Percentiles rank a stretch among this genome's conserved stretches.
Evolutionary conservation across 2,797 vertebrate genomes (phyloP).

Genomic region (Ciconia nigra): DNA sequence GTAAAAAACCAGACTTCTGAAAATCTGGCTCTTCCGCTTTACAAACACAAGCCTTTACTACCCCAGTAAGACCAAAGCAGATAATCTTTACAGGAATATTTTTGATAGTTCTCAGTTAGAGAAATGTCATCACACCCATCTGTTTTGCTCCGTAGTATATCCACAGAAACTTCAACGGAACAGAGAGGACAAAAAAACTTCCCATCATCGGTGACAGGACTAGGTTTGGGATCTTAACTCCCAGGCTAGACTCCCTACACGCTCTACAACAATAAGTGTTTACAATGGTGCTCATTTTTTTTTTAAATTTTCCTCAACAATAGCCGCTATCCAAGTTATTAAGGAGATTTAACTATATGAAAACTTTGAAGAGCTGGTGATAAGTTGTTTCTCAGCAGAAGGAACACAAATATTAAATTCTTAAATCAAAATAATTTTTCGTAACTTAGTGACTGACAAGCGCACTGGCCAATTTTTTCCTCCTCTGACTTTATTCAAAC

Average conservation of each 20-base stretch:
- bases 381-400: background rate
- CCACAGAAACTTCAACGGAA: background rate
- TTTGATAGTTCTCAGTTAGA: background rate
- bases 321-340: background rate
- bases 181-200: background rate
- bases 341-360: background rate
- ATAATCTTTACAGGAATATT: constrained; percentile 11
- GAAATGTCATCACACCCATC: constrained; percentile 8
- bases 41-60: background rate
- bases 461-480: background rate
- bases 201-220: background rate
- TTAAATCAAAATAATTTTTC: background rate
- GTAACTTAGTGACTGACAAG: background rate
- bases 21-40: background rate
- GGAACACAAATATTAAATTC: background rate
- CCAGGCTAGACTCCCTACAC: background rate
- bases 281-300: background rate
- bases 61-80: background rate
- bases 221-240: background rate
- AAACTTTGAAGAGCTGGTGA: background rate
- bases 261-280: background rate
- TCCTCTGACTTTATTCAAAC: background rate
- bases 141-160: background rate
- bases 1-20: constrained; percentile 16
- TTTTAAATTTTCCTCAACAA: background rate